phyloP scores from a whole-genome alignment of 2,113 vertebrate genomes.

The Brachionichthys hirsutus region DNA sequence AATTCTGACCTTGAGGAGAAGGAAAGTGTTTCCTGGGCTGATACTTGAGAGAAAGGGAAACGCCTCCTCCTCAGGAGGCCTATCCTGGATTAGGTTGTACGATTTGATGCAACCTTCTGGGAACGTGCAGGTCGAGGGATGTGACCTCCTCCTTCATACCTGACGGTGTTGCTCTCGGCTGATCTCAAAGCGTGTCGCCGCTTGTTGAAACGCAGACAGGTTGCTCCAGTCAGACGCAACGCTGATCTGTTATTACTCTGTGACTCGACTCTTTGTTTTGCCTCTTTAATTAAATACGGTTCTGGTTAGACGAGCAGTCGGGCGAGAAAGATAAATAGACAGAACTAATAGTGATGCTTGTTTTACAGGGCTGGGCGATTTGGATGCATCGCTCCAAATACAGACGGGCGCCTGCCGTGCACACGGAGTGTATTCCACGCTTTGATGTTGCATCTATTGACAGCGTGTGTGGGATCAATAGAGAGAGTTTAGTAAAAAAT shows the following conservation, averaged over 20 bases:
- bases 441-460: too few species aligned
- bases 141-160: constrained; percentile 36
- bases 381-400: neutral
- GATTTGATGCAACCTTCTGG: too few species aligned
- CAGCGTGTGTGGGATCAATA: neutral
- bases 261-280: neutral
- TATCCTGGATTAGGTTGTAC: constrained; percentile 5
- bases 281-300: constrained; percentile 1
- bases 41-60: constrained; percentile 46
- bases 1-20: constrained; percentile 32
- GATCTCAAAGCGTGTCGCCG: constrained; percentile 33
- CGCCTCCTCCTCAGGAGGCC: constrained; percentile 26
- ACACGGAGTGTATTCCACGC: too few species aligned
- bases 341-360: neutral
- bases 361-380: neutral
- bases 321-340: neutral
- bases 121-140: neutral
- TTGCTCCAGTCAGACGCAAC: constrained; percentile 18
- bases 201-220: constrained; percentile 37
- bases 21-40: constrained; percentile 47
- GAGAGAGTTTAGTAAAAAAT: neutral
- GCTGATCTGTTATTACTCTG: neutral
- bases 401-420: too few species aligned
- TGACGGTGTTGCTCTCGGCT: constrained; percentile 8
- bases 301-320: neutral